A percentile compares a stretch with the other conserved stretches of the same genome.
phyloP scores from a whole-genome alignment of 1,140 invertebrate genomes.

The Leptinotarsa texana region DNA sequence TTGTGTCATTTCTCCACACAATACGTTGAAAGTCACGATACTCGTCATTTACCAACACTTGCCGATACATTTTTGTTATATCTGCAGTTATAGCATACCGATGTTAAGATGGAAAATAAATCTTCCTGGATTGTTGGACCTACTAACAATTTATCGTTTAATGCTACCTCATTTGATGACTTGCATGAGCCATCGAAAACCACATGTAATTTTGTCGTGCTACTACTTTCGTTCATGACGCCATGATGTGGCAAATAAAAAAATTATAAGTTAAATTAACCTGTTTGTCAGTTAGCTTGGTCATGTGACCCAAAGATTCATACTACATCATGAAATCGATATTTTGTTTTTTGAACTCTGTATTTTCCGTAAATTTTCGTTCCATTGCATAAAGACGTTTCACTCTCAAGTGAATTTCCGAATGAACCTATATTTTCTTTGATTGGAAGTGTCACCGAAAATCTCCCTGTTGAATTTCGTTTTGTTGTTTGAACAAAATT shows the following conservation, averaged over 20 bases:
- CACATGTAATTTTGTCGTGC: slow-evolving; percentile 47
- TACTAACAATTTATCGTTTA: slow-evolving; percentile 40
- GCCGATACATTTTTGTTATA: too few species aligned
- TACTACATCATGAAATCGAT: slow-evolving; percentile 53
- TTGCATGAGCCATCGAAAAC: slow-evolving; percentile 39
- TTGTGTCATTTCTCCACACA: too few species aligned
- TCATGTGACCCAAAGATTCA: slow-evolving; percentile 43
- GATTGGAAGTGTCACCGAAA: slow-evolving; percentile 49
- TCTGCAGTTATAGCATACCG: background rate
- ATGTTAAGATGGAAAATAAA: slow-evolving; percentile 1
- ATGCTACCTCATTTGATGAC: slow-evolving; percentile 37
- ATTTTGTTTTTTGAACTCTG: slow-evolving; percentile 41
- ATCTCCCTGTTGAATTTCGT: slow-evolving; percentile 41
- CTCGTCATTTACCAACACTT: too few species aligned
- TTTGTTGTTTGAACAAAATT: slow-evolving; percentile 43
- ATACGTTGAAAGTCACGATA: too few species aligned
- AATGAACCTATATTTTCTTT: slow-evolving; percentile 36
- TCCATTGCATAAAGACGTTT: slow-evolving; percentile 46
- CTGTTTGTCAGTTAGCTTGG: too few species aligned
- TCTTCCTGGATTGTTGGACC: slow-evolving; percentile 43
- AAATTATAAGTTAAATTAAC: slow-evolving; percentile 4
- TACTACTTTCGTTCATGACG: slow-evolving; percentile 37
- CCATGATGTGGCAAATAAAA: slow-evolving; percentile 52
- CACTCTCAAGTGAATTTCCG: slow-evolving; percentile 44
- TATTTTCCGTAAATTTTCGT: slow-evolving; percentile 43